Base-by-base conservation (phyloP, 2,797 vertebrate genomes). In the Ceyx erithaca region DNA sequence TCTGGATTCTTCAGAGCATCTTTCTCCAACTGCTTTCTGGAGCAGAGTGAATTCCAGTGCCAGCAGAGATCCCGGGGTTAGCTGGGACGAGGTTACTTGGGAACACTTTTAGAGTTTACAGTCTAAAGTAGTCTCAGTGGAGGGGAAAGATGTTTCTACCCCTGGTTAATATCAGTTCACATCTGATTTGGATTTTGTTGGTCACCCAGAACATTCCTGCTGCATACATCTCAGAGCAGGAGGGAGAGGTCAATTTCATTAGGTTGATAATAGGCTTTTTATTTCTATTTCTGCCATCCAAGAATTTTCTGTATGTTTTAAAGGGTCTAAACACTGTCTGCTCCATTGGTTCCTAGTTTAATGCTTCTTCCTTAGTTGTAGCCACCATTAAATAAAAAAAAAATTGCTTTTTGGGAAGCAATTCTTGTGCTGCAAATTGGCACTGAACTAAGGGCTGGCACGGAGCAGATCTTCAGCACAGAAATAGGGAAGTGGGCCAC, bases 1-100 rank as follows among this genome's bases (percentile, higher is more conserved):
- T 87, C 71, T 87, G 88, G 48, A 54, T 87, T 87, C 51, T 80
- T 85, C 63, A 17, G 81, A 87, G 69, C 66, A 35, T 87, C 84
- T 83, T 63, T 52, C 30, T 43, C 30, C 76, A 83, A 76, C 75
- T 12, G 23, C 79, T 61, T 54, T 55, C 40, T 49, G 88, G 78
- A 76, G 88, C 12, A 1, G 28, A 5, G 0, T 12, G 64, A 5
- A 37, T 77, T 43, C 4, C 1, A 46, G 63, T 76, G 84, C 68
- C 80, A n/a, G 76, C 62, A 85, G 69, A 78, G 86, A 66, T 85
- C 64, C 66, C 14, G 3, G 69, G 76, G 63, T 63, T 61, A 59
- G 69, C 77, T 7, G 40, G 22, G 76, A 77, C 7, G 12, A n/a
- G 37, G 68, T 20, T 3, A 1, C 62, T 84, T 70, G 70, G 85